These are phyloP conservation scores for Apoderus coryli DNA, from an alignment of 2,888 invertebrate genomes.

Conservation along the genomic window DNA sequence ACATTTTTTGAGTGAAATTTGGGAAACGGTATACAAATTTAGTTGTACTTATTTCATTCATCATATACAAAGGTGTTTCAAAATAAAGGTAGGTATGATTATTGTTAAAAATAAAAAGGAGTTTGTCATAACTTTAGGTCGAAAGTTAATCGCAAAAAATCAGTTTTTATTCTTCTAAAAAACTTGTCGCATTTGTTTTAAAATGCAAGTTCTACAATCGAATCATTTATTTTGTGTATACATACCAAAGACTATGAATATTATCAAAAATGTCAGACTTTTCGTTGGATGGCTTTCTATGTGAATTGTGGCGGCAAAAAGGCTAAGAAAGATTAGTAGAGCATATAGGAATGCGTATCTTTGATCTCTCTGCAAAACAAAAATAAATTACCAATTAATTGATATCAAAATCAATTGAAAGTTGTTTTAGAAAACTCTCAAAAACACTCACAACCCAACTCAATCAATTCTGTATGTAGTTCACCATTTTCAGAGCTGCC, in stretches of 20 bases:
- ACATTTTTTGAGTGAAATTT: no score
- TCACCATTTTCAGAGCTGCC: no score
- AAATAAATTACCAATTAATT: conserved; percentile 1
- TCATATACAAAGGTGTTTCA: no score
- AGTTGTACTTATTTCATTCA: no score
- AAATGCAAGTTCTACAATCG: no score
- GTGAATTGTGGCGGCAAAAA: conserved; percentile 25
- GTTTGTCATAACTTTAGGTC: not conserved
- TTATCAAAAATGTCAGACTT: conserved; percentile 22
- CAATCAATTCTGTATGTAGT: no score
- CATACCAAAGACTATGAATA: conserved; percentile 25
- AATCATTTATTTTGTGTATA: no score
- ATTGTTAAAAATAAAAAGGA: conserved; percentile 4
- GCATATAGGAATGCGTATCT: conserved; percentile 26
- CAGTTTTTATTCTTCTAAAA: not conserved
- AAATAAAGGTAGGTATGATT: no score
- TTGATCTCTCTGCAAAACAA: conserved; percentile 22
- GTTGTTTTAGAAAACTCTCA: conserved; percentile 1
- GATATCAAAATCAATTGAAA: no score
- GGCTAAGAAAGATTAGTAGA: conserved; percentile 23
- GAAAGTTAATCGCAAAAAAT: conserved; percentile 4
- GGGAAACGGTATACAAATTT: no score
- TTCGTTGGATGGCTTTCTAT: conserved; percentile 24
- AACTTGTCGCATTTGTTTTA: no score
- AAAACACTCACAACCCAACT: not conserved